Base-by-base conservation (phyloP, 1,140 invertebrate genomes). In the Heliconius hermathena region DNA sequence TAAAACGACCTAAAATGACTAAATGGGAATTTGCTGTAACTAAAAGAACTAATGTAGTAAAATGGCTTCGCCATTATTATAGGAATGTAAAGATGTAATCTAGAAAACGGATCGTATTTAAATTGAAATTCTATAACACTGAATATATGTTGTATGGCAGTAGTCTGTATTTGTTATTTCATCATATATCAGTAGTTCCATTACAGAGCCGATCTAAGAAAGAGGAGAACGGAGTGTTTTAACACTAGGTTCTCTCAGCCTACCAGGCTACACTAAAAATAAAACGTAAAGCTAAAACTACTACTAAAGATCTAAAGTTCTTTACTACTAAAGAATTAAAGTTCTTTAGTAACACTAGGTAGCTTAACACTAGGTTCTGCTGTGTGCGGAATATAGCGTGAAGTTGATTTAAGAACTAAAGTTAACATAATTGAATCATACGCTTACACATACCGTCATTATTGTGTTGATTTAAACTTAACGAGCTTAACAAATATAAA, bases 401-500 rank as follows among this genome's bases (percentile, higher is more conserved):
- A 52, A 52, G 49, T 18, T 52, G 16, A 52, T 1, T 46, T 16
- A 46, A 57, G 20, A 66, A 66, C 60, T 66, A 66, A 29, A 66
- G 60, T 38, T 72, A 72, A 38, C 71, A 38, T 72, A 20, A 72
- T n/a, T 72, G 71, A 72, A 38, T 72, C 36, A 66, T 66, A 29
- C 60, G 26, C 26, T 66, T 66, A 29, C 60, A 22, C 26, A 66
- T 66, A 13, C 60, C 60, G 1, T 66, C 26, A 66, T 66, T 66
- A 16, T 29, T 66, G 11, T n/a, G 71, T 41, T 72, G 71, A 41
- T 72, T 72, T 72, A 71, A 76, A 33, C 26, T 41, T 54, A 76
- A 76, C 75, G 26, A 76, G 75, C 66, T 36, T 76, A 76, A 76
- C 71, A 22, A 52, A 76, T 71, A 76, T 76, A 49, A 76, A 76